A percentile compares a stretch with the other conserved stretches of the same genome.
These are phyloP conservation scores for Neolamprologus variostigma DNA, from an alignment of 2,113 vertebrate species.

Conservation along the genomic window DNA sequence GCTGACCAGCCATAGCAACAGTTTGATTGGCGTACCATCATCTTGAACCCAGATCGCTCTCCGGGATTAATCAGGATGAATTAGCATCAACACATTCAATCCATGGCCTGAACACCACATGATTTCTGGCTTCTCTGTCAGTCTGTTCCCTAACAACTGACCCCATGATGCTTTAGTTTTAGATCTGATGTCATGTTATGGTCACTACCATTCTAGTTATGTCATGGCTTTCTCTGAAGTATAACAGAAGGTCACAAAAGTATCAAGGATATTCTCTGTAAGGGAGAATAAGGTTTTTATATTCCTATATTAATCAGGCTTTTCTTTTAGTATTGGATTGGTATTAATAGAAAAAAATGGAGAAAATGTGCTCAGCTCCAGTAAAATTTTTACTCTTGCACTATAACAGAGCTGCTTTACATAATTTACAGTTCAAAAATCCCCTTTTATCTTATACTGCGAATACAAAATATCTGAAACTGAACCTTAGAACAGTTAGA, in stretches of 20 bases:
- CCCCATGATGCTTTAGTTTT: not conserved
- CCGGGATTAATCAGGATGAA: conserved; percentile 36
- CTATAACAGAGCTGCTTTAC: not conserved
- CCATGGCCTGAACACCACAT: not conserved
- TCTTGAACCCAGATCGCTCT: conserved; percentile 25
- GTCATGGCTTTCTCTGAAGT: not conserved
- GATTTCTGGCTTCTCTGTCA: not conserved
- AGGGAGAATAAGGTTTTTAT: not conserved
- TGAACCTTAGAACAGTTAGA: not conserved
- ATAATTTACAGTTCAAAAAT: not conserved
- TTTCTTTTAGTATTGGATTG: not conserved
- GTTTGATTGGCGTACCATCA: conserved; percentile 9
- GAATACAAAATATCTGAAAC: not conserved
- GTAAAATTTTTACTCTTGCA: not conserved
- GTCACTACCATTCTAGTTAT: not conserved
- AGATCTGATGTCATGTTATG: not conserved
- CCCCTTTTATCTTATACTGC: not conserved
- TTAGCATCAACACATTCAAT: conserved; percentile 29
- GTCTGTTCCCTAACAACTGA: not conserved
- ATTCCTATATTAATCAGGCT: not conserved
- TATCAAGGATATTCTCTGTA: not conserved
- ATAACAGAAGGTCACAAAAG: not conserved
- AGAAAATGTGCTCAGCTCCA: not conserved
- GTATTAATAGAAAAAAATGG: not conserved
- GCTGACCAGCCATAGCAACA: conserved; percentile 15